Conservation (phyloP, 2,113 vertebrate genomes). For the Ictalurus furcatus region DNA sequence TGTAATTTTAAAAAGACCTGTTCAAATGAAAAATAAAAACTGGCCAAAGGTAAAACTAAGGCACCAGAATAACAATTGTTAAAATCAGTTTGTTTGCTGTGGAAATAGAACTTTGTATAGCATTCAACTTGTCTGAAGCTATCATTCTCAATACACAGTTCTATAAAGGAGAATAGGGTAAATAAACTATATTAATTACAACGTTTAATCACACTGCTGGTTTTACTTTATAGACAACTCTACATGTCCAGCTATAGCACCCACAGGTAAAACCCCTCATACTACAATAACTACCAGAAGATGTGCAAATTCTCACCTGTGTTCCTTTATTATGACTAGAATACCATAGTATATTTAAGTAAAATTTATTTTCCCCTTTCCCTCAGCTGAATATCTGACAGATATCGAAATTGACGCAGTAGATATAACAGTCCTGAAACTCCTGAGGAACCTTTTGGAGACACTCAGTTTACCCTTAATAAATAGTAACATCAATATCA, state of each 20-base stretch:
- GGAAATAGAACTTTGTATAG: no score
- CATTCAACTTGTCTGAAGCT: no score
- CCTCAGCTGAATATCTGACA: background rate
- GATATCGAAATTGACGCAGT: constrained; percentile 2
- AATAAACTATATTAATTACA: no score
- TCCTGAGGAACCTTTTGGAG: background rate
- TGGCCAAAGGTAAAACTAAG: no score
- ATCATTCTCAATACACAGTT: no score
- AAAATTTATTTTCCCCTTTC: background rate
- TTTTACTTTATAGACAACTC: background rate
- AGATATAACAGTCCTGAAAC: background rate
- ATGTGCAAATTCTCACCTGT: background rate
- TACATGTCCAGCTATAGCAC: background rate
- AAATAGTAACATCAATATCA: background rate
- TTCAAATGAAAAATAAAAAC: no score
- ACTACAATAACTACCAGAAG: background rate
- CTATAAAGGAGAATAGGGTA: no score
- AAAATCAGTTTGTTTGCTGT: no score
- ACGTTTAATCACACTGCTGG: background rate
- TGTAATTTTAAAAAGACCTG: no score
- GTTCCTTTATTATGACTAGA: background rate
- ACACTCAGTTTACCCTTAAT: background rate
- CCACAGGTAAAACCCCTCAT: background rate
- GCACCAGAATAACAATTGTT: no score
- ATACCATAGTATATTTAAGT: background rate